Evolutionary conservation across 2,797 vertebrate genomes (phyloP).

Genomic region (Rhynchotus rufescens): DNA sequence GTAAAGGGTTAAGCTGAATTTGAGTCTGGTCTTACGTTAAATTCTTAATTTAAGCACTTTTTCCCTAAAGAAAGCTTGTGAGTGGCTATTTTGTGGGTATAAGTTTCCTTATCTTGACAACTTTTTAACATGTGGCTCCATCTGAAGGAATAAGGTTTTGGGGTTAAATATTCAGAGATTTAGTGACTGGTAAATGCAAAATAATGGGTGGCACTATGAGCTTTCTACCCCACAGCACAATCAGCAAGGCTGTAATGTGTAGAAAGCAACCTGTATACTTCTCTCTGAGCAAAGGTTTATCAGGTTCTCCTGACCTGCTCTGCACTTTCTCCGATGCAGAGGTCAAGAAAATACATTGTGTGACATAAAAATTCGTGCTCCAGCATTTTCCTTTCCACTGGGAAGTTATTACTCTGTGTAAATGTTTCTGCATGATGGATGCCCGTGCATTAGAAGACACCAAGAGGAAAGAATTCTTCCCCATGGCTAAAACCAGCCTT

Average conservation of each 20-base stretch:
- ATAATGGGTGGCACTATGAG: background rate
- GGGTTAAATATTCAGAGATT: background rate
- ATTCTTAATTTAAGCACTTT: background rate
- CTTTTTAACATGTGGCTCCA: background rate
- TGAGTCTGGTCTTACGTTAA: background rate
- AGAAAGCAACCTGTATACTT: background rate
- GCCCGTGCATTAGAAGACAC: background rate
- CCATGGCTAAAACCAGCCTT: background rate
- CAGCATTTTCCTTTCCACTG: background rate
- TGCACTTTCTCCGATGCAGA: background rate
- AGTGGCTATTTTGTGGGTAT: background rate
- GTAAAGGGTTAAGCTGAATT: background rate
- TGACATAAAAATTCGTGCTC: background rate
- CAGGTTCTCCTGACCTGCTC: background rate
- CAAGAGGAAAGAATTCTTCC: background rate
- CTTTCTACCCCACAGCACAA: background rate
- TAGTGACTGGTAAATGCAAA: background rate
- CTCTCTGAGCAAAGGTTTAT: background rate
- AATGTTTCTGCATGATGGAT: background rate
- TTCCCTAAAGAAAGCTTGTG: background rate
- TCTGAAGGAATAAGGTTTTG: background rate
- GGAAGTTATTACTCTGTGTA: background rate
- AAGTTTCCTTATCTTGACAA: background rate
- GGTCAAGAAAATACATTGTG: background rate
- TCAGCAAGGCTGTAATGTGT: background rate